Evolutionary conservation across 2,888 invertebrate species (phyloP), one percentile per base, ranked within the genome.

Genomic region (Steromphala cineraria): DNA sequence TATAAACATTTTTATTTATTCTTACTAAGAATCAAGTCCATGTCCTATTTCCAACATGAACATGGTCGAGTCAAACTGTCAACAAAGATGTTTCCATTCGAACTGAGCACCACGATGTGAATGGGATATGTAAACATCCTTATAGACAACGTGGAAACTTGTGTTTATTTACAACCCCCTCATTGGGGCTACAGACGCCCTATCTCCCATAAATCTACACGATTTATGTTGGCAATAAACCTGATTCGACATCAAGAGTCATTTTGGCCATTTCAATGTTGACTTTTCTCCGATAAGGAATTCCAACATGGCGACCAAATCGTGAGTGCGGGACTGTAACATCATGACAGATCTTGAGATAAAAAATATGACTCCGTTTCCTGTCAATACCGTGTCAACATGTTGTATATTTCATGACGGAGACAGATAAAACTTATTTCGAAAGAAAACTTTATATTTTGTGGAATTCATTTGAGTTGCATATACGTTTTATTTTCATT

Each of bases 191-290:
- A 19, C 75, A 75, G 21, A 52, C 75, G 46, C 75, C 52, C 75
- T 24, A 52, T 19, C 46, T 52, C 15, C 24, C 19, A 52, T 75
- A 75, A 75, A 75, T 75, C 52, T 52, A 24, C 75, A 52, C 53
- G 75, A 75, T 75, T 75, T 75, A 75, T 52, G 24, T 15, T 8
- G 46, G 75, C 52, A 52, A 52, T 75, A 75, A 75, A 75, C 40
- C 75, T 75, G 24, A 52, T 53, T 75, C 75, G 75, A 75, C 75
- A 75, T 52, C 53, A 75, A 75, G 75, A 75, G 75, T 75, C 75
- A 75, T 75, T 75, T 75, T 75, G 52, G n/a, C 24, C 75, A 52
- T 75, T 75, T 52, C 52, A 24, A 40, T 52, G 75, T 75, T 21
- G 15, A 53, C 52, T 75, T 40, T 46, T 21, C 62, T 21, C 62